These are phyloP conservation scores for Falco concolor DNA, from an alignment of 2,797 vertebrate genomes.

Conservation along the genomic window DNA sequence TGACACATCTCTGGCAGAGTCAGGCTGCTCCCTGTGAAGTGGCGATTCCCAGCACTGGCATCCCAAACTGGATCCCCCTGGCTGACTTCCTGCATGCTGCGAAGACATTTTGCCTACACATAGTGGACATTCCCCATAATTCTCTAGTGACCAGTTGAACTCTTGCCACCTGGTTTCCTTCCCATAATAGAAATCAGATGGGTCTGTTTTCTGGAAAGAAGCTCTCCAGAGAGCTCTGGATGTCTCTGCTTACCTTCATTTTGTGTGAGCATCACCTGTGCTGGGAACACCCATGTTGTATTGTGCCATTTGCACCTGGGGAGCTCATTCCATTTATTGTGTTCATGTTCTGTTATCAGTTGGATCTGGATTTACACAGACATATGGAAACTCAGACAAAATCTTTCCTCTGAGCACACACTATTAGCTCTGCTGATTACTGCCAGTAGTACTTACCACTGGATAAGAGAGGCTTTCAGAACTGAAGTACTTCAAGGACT, in stretches of 20 bases:
- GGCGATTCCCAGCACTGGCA: neutral
- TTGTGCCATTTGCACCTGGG: neutral
- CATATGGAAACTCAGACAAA: neutral
- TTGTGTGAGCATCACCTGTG: neutral
- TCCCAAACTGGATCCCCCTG: neutral
- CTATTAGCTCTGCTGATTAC: constrained; percentile 15
- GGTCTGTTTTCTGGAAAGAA: neutral
- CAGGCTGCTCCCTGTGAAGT: neutral
- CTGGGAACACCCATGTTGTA: neutral
- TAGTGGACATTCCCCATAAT: neutral
- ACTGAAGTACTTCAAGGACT: constrained; percentile 39
- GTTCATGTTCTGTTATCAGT: neutral
- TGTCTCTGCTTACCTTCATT: neutral
- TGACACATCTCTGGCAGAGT: neutral
- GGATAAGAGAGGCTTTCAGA: constrained; percentile 30
- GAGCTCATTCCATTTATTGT: neutral
- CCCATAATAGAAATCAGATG: neutral
- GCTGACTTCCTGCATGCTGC: neutral
- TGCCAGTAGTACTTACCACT: constrained; percentile 9
- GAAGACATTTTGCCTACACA: neutral
- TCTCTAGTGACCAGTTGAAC: neutral
- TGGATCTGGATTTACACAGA: neutral
- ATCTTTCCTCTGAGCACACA: neutral
- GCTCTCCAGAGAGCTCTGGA: neutral
- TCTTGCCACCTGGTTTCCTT: neutral